phyloP scores from a whole-genome alignment of 2,113 vertebrate genomes.

The Odobenus rosmarus region DNA sequence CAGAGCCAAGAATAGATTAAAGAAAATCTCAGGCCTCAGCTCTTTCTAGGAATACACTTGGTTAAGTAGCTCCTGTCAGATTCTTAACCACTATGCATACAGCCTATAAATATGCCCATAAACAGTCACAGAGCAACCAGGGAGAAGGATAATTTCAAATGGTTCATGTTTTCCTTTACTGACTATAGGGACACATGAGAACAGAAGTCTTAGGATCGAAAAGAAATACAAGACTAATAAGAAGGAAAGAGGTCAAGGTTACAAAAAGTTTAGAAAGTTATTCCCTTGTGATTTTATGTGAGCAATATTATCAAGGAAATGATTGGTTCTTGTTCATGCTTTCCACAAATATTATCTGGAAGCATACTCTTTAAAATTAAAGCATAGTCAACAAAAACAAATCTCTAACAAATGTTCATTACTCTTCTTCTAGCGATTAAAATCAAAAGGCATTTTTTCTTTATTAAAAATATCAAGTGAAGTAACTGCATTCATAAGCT shows the following conservation, averaged over 20 bases:
- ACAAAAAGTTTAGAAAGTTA: neutral
- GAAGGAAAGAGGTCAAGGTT: neutral
- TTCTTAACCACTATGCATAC: neutral
- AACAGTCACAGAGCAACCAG: neutral
- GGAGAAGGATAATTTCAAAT: slow-evolving; percentile 26
- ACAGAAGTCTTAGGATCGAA: neutral
- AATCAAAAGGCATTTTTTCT: neutral
- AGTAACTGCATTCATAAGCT: neutral
- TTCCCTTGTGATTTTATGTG: neutral
- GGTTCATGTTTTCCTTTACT: slow-evolving; percentile 1
- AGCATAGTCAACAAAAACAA: slow-evolving; percentile 1
- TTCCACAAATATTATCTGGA: slow-evolving; percentile 14
- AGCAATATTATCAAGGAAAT: neutral
- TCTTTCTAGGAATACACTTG: neutral
- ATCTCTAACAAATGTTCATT: neutral
- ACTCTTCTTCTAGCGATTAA: neutral
- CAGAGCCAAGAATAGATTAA: neutral
- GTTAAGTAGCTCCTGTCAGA: neutral
- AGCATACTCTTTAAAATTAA: neutral
- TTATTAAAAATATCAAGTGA: slow-evolving; percentile 11
- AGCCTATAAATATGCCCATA: neutral
- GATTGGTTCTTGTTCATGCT: neutral
- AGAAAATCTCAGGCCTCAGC: neutral
- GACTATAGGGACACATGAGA: neutral
- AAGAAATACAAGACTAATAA: neutral